Base-by-base conservation (phyloP, 1,140 invertebrate genomes). In the Agraylea sexmaculata region DNA sequence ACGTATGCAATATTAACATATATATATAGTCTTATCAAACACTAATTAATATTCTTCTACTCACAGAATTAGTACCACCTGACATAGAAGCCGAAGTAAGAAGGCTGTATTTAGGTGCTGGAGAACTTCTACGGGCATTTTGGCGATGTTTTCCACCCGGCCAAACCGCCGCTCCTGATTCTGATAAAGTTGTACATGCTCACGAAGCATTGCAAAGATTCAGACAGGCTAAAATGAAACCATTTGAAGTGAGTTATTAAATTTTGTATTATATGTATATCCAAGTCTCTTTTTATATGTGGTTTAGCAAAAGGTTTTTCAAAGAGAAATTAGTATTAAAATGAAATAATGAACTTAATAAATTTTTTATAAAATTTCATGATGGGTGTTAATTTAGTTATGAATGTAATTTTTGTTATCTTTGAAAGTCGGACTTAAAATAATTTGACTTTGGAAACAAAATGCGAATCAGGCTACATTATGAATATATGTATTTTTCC, bases 91-190 rank as follows among this genome's bases (percentile, higher is more conserved):
- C 75, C 25, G 90, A 95, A 55, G 66, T 95, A 8, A 71, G 80
- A 29, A 75, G 80, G 42, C 65, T 92, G 20, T 95, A 95, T 65
- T 69, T 81, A 10, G 86, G 86, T 11, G 67, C 85, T 2, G 79
- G 83, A 46, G 91, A 96, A 68, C 64, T 97, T 29, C 60, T 96
- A 5, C 75, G 84, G 40, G 89, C 95, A 63, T 92, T 96, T 65
- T 97, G 92, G 91, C 71, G 77, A 18, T 87, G 87, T 60, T 94
- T 96, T 66, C 92, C 91, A 32, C 80, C 84, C 8, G 87, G 83
- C 0, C 83, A 79, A 5, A 71, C 77, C 23, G 17, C 40, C 5
- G 36, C 23, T 15, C 41, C 44, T n/a, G 35, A 40, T 8, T 80
- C 88, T 55, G 80, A 87, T 20, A 88, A 92, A 62, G 76, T 84